phyloP scores from a whole-genome alignment of 2,797 vertebrate genomes.

The Mionectes olivaceus region DNA sequence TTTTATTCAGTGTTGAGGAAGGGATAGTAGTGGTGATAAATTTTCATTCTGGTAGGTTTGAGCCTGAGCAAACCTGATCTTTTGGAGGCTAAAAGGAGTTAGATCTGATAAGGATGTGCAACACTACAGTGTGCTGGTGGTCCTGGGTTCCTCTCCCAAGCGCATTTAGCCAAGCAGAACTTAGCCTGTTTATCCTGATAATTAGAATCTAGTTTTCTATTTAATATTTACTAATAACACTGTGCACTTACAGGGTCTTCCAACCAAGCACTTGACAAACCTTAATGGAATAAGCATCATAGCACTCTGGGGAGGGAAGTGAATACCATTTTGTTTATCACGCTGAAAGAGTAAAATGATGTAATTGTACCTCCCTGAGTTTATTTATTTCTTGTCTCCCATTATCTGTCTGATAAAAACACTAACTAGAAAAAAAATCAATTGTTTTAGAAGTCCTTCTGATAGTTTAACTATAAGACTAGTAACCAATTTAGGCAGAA shows the following conservation, averaged over 20 bases:
- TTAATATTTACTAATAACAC: constrained; percentile 64
- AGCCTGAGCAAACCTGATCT: neutral
- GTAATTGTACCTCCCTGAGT: constrained; percentile 23
- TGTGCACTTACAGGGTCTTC: constrained; percentile 53
- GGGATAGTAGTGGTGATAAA: neutral
- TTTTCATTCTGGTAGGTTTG: neutral
- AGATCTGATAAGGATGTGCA: neutral
- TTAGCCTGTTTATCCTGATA: constrained; percentile 62
- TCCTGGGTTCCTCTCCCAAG: constrained; percentile 11
- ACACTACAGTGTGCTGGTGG: neutral
- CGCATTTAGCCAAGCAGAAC: constrained; percentile 48
- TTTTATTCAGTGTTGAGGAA: neutral
- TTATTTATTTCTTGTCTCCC: constrained; percentile 55
- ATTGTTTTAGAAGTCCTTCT: constrained; percentile 50
- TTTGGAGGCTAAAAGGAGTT: neutral
- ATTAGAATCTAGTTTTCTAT: constrained; percentile 59
- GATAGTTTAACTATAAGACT: constrained; percentile 23
- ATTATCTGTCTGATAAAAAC: constrained; percentile 48
- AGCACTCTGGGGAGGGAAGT: constrained; percentile 63
- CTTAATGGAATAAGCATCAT: constrained; percentile 69
- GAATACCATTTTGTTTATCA: constrained; percentile 60
- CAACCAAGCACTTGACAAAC: constrained; percentile 65
- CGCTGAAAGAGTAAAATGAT: constrained; percentile 56
- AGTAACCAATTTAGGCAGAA: constrained; percentile 55
- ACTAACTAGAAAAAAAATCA: constrained; percentile 40